A percentile compares a stretch with the other conserved stretches of the same genome.
Evolutionary conservation across 2,888 invertebrate species (phyloP).

Genomic region (Melitaea athalia): DNA sequence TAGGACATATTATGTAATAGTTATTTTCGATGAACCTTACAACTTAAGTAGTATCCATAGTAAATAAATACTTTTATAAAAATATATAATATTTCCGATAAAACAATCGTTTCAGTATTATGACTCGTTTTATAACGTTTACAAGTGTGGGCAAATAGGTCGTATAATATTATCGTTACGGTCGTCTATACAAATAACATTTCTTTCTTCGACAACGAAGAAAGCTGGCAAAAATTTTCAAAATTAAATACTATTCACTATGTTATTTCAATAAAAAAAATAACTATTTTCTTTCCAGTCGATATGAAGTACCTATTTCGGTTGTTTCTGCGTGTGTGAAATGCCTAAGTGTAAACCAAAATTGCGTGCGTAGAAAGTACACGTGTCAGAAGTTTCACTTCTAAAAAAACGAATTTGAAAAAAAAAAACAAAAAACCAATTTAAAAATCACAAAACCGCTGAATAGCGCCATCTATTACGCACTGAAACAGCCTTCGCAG

Average conservation of each 20-base stretch:
- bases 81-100: not conserved
- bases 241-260: not conserved
- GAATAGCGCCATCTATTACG: too few relatives aligned
- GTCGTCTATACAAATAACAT: constrained; percentile 9
- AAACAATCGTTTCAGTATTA: constrained; percentile 1
- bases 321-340: too few relatives aligned
- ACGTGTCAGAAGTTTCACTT: too few relatives aligned
- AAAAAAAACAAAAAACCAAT: too few relatives aligned
- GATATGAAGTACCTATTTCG: too few relatives aligned
- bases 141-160: constrained; percentile 26
- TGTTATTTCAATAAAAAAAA: not conserved
- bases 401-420: too few relatives aligned
- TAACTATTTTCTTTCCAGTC: not conserved
- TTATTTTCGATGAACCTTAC: too few relatives aligned
- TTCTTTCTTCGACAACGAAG: not conserved
- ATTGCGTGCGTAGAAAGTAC: too few relatives aligned
- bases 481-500: too few relatives aligned
- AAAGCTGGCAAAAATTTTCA: not conserved
- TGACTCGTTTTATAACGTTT: constrained; percentile 4
- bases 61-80: not conserved
- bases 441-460: too few relatives aligned
- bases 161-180: constrained; percentile 36
- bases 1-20: too few relatives aligned
- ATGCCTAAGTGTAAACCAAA: too few relatives aligned
- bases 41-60: not conserved